phyloP scores from a whole-genome alignment of 1,140 invertebrate genomes.

The roundworm (Caenorhabditis elegans) region WBcel235 BX284603.4:8339001-8339500 shows the following conservation, averaged over 20 bases:
- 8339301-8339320: too few relatives aligned
- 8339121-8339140: background rate
- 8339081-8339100: background rate
- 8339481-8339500: too few relatives aligned
- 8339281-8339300: too few relatives aligned
- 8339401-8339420: too few relatives aligned
- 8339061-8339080: background rate
- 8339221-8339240: background rate
- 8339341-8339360: too few relatives aligned
- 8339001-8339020: too few relatives aligned
- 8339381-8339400: too few relatives aligned
- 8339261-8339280: background rate
- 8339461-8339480: too few relatives aligned
- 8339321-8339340: too few relatives aligned
- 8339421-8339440: too few relatives aligned
- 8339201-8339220: background rate
- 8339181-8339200: constrained; percentile 5
- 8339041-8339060: background rate
- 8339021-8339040: background rate
- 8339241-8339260: background rate
- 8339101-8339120: background rate
- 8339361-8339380: too few relatives aligned
- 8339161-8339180: background rate
- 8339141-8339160: background rate
- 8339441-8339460: too few relatives aligned